Conservation (phyloP, 1,140 invertebrate species). For the Diabrotica virgifera region DNA sequence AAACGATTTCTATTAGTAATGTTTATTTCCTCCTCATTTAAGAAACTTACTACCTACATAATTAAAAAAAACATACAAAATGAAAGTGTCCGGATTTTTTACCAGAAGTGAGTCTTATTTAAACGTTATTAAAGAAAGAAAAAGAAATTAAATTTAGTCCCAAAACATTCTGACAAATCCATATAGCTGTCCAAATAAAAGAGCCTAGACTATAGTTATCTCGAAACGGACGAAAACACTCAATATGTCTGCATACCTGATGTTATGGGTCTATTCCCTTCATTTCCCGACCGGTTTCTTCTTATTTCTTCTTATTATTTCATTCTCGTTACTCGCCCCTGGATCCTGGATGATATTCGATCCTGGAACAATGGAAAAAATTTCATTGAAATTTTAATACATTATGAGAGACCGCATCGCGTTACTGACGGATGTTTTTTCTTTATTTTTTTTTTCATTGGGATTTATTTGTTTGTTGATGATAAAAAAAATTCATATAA, state of each 20-base stretch:
- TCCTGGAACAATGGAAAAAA: constrained; percentile 13
- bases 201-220: neutral
- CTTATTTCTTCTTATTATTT: constrained; percentile 17
- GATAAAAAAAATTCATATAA: too few relatives aligned
- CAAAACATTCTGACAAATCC: too few relatives aligned
- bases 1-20: too few relatives aligned
- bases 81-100: too few relatives aligned
- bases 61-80: too few relatives aligned
- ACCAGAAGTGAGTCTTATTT: too few relatives aligned
- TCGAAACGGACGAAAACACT: constrained; percentile 10
- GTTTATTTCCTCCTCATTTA: too few relatives aligned
- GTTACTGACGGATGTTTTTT: neutral
- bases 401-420: neutral
- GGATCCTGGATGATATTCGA: neutral
- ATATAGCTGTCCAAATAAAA: too few relatives aligned
- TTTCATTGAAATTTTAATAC: constrained; percentile 17
- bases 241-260: constrained; percentile 21
- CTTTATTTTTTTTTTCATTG: neutral
- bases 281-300: constrained; percentile 2
- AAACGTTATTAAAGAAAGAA: too few relatives aligned
- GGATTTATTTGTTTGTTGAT: too few relatives aligned
- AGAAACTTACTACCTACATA: too few relatives aligned
- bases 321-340: constrained; percentile 5
- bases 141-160: too few relatives aligned
- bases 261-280: constrained; percentile 12